Base-by-base conservation (phyloP, 2,797 vertebrate species). In the Rhadinocentrus ornatus region DNA sequence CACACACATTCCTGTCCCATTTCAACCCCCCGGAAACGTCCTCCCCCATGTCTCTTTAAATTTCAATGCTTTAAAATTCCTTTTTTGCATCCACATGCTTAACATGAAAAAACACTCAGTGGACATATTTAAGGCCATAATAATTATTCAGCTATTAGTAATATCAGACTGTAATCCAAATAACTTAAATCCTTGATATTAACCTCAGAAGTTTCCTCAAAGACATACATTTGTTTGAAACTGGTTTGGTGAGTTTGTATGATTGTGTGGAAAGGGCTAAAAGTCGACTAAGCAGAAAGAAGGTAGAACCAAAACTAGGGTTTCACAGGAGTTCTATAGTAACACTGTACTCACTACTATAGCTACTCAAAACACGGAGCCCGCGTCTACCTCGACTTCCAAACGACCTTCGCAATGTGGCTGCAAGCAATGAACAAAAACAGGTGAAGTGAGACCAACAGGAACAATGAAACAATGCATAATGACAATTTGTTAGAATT, bases 311-410 rank as follows among this genome's bases (percentile, higher is more conserved):
- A 90, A n/a, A 86, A 86, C 86, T 83, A 82, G 84, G 88, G 88
- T 86, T 86, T 90, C 71, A 91, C 74, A 92, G 74, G 80, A 84
- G 78, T 74, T 91, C 91, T 93, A 53, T 32, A 89, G 75, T 93
- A 92, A 93, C 81, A 89, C 95, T 89, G 94, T 88, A 89, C 95
- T 96, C 95, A 93, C 94, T 96, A 95, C 86, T 95, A 95, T 82
- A 91, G 93, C 93, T 95, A 95, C 86, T 95, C 88, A 95, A 95
- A 92, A 96, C 92, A 93, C 80, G 90, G 94, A 95, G 93, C 88
- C 93, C 92, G 79, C 92, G 95, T 97, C 96, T 98, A 97, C 97
- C 97, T 98, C 97, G 96, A 94, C 94, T 96, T 93, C 95, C 95
- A 94, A 96, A 93, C 93, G 96, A 96, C 95, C 95, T 96, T 96